Percentiles rank a stretch among this genome's conserved stretches.
These are phyloP conservation scores for Lethrus apterus DNA, from an alignment of 1,140 invertebrate genomes.

Conservation along the genomic window DNA sequence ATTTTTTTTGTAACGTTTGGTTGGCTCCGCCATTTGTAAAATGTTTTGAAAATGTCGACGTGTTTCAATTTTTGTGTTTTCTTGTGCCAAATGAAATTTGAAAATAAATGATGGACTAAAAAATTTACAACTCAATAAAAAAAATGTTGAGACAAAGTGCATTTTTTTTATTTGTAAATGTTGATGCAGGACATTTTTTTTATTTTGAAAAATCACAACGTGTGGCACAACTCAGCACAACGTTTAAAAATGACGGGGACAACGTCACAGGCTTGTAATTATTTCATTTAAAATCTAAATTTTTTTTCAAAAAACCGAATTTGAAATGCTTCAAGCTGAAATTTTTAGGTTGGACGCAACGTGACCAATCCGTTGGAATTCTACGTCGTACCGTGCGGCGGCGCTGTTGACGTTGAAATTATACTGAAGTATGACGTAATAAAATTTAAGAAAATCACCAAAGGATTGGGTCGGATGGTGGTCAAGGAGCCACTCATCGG, in stretches of 20 bases:
- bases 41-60: background rate
- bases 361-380: slow-evolving; percentile 33
- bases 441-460: slow-evolving; percentile 26
- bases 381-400: slow-evolving; percentile 44
- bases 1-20: too few relatives aligned
- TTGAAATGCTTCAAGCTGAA: background rate
- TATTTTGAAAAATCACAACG: too few relatives aligned
- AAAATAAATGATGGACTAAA: background rate
- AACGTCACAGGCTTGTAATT: too few relatives aligned
- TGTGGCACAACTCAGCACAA: too few relatives aligned
- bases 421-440: slow-evolving; percentile 26
- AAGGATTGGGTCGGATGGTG: slow-evolving; percentile 34
- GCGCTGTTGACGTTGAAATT: slow-evolving; percentile 36
- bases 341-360: slow-evolving; percentile 28
- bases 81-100: too few relatives aligned
- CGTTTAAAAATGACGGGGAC: too few relatives aligned
- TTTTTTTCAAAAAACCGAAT: slow-evolving; percentile 1
- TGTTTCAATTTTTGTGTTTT: too few relatives aligned
- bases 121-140: background rate
- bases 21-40: too few relatives aligned
- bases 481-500: slow-evolving; percentile 30
- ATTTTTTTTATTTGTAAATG: background rate
- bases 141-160: background rate
- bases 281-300: too few relatives aligned
- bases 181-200: too few relatives aligned